Percentiles rank a stretch among this genome's conserved stretches.
These are phyloP conservation scores for Campopleginae sp. DNA, from an alignment of 2,888 invertebrate species.

Conservation along the genomic window DNA sequence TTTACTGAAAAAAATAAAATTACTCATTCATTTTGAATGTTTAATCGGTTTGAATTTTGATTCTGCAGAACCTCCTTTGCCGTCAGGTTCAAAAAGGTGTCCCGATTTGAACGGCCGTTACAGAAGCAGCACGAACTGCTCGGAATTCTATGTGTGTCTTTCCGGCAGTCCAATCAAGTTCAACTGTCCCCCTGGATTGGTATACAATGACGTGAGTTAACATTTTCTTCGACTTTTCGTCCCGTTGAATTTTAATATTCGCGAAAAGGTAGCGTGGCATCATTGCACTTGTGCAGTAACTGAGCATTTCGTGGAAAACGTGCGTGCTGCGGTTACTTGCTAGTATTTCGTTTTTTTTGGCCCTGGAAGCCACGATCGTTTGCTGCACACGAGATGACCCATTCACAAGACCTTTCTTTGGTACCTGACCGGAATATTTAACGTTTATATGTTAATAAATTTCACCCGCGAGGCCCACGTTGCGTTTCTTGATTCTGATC, in stretches of 20 bases:
- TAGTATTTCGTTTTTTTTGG: conserved; percentile 16
- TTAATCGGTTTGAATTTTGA: not conserved
- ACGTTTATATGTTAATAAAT: conserved; percentile 10
- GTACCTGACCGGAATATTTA: conserved; percentile 57
- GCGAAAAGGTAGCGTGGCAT: conserved; percentile 12
- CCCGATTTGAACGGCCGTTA: conserved; percentile 87
- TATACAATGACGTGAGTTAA: conserved; percentile 86
- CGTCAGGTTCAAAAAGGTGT: conserved; percentile 83
- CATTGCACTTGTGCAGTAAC: not conserved
- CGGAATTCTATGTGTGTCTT: conserved; percentile 88
- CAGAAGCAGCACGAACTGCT: conserved; percentile 87
- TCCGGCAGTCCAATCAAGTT: conserved; percentile 86
- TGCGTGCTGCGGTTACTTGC: conserved; percentile 18
- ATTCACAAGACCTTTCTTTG: conserved; percentile 52
- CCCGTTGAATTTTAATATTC: conserved; percentile 42
- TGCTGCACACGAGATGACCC: conserved; percentile 36
- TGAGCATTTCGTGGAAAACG: conserved; percentile 32
- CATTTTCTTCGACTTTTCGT: conserved; percentile 33
- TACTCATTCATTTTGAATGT: not conserved
- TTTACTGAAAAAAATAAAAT: not conserved
- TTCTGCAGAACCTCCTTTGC: conserved; percentile 77
- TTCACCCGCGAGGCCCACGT: not conserved
- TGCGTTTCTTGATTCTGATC: not conserved
- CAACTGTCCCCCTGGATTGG: conserved; percentile 87
- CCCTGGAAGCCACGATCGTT: conserved; percentile 50